Evolutionary conservation across 1,140 invertebrate genomes (phyloP).

Genomic region (Steinernema khuongi): DNA sequence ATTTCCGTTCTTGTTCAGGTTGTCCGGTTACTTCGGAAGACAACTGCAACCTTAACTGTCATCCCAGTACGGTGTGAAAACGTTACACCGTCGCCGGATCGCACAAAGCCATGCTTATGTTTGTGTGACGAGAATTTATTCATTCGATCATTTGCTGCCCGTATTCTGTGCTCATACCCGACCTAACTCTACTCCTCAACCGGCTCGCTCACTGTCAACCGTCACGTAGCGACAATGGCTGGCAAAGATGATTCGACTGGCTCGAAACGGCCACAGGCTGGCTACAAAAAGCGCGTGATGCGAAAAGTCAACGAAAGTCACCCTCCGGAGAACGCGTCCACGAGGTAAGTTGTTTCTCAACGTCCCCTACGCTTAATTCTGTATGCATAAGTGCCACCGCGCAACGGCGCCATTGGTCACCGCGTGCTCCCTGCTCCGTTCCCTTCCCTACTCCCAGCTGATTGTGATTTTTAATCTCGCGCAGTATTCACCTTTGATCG

Average conservation of each 20-base stretch:
- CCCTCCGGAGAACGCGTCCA: background rate
- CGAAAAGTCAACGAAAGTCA: constrained; percentile 3
- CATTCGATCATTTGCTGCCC: background rate
- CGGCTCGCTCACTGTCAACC: background rate
- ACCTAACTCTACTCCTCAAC: background rate
- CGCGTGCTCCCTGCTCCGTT: no score
- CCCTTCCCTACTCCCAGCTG: no score
- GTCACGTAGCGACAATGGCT: background rate
- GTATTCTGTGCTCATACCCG: constrained; percentile 1
- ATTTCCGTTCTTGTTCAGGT: constrained; percentile 10
- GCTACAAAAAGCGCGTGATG: constrained; percentile 12
- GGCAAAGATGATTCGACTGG: background rate
- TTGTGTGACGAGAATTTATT: background rate
- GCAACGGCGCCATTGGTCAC: no score
- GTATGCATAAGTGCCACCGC: background rate
- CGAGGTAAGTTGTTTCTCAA: background rate
- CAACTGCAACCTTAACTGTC: background rate
- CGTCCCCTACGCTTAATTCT: background rate
- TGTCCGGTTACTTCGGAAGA: background rate
- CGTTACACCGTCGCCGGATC: background rate
- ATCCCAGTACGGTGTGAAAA: background rate
- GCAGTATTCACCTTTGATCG: no score
- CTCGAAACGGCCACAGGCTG: background rate
- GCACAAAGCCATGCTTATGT: background rate
- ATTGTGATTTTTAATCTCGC: no score